Conservation (phyloP, 2,888 invertebrate genomes). For the Lithophane semibrunnea region DNA sequence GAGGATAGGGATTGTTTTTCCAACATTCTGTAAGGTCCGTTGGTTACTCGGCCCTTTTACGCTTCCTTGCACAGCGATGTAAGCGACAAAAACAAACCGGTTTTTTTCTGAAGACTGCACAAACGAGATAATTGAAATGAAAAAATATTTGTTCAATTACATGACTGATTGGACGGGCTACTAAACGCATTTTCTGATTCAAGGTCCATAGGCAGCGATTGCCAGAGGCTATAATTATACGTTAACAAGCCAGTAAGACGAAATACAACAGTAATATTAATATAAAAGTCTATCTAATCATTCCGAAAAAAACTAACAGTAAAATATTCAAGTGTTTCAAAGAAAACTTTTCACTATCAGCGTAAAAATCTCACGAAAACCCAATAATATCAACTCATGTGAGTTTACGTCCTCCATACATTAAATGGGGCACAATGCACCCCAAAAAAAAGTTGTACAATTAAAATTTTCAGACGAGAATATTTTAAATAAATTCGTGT, state of each 20-base stretch:
- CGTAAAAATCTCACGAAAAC: conserved; percentile 9
- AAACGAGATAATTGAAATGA: conserved; percentile 21
- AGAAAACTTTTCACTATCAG: no score
- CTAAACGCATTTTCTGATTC: neutral
- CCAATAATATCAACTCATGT: conserved; percentile 3
- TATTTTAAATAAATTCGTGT: conserved; percentile 58
- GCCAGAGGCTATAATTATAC: neutral
- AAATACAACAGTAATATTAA: neutral
- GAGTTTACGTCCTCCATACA: conserved; percentile 8
- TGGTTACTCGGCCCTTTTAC: conserved; percentile 40
- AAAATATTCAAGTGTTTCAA: neutral
- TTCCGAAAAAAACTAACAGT: neutral
- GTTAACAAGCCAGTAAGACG: neutral
- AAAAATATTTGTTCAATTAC: conserved; percentile 18
- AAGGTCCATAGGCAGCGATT: neutral
- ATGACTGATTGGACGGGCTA: neutral
- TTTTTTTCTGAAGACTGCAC: conserved; percentile 24
- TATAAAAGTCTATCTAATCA: no score
- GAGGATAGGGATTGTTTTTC: conserved; percentile 33
- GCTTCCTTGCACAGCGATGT: conserved; percentile 22
- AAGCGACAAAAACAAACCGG: conserved; percentile 28
- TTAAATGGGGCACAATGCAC: conserved; percentile 27
- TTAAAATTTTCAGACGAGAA: conserved; percentile 50
- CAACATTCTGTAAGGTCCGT: conserved; percentile 16
- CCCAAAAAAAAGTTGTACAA: conserved; percentile 55